A percentile compares a stretch with the other conserved stretches of the same genome.
phyloP scores from a whole-genome alignment of 2,888 invertebrate species.

The Lepidochrysops patricia region DNA sequence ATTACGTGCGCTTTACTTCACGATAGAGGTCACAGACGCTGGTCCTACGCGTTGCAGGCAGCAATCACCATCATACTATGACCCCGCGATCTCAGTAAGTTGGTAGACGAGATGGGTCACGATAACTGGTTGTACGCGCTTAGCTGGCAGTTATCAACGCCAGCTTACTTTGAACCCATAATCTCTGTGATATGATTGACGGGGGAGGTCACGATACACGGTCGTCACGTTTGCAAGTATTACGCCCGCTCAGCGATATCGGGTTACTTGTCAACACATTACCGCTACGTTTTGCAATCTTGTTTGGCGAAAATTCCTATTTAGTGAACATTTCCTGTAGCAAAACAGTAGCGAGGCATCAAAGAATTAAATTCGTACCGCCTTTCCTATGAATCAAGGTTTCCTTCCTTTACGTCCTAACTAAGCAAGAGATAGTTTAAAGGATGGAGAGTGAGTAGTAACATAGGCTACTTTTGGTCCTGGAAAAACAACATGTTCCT shows the following conservation, averaged over 20 bases:
- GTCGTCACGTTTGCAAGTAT: not conserved
- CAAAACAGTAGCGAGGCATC: too few relatives aligned
- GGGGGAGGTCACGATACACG: not conserved
- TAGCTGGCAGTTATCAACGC: not conserved
- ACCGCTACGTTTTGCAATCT: conserved; percentile 13
- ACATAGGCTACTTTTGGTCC: too few relatives aligned
- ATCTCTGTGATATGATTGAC: not conserved
- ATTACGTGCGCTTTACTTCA: not conserved
- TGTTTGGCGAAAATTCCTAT: not conserved
- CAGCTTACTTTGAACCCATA: not conserved
- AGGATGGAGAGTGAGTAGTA: too few relatives aligned
- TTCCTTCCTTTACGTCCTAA: too few relatives aligned
- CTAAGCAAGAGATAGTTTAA: too few relatives aligned
- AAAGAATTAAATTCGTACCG: too few relatives aligned
- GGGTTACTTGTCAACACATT: conserved; percentile 34
- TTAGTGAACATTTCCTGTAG: not conserved
- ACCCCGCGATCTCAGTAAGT: not conserved
- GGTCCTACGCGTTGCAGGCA: not conserved
- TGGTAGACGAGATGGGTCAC: not conserved
- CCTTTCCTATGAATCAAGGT: too few relatives aligned
- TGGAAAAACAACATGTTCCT: too few relatives aligned
- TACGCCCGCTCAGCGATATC: conserved; percentile 40
- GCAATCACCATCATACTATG: not conserved
- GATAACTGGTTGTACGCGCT: not conserved
- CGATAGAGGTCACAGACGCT: not conserved